These are phyloP conservation scores for Cephus rjabovi DNA, from an alignment of 2,888 invertebrate species.

Conservation along the genomic window DNA sequence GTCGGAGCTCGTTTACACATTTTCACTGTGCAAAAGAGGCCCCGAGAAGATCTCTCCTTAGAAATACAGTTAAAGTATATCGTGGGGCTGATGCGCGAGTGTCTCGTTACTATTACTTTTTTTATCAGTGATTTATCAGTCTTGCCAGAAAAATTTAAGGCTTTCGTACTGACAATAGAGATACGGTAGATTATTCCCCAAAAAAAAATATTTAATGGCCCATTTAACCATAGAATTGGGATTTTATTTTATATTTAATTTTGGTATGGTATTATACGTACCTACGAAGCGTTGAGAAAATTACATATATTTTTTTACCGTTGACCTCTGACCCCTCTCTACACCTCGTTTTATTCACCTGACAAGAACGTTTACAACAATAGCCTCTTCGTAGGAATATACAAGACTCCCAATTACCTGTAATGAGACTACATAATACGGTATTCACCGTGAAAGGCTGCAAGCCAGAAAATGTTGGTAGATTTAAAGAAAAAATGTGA, in stretches of 20 bases:
- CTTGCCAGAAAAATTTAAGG: neutral
- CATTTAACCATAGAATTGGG: neutral
- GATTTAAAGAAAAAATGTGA: neutral
- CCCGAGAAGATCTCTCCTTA: neutral
- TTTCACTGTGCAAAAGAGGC: neutral
- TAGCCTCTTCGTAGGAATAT: neutral
- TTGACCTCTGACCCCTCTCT: neutral
- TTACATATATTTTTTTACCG: neutral
- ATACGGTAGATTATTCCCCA: neutral
- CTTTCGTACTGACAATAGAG: neutral
- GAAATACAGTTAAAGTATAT: neutral
- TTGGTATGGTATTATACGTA: neutral
- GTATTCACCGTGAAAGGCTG: slow-evolving; percentile 27
- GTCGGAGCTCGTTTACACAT: neutral
- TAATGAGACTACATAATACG: slow-evolving; percentile 47
- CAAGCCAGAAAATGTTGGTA: neutral
- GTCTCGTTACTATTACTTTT: neutral
- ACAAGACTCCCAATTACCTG: slow-evolving; percentile 41
- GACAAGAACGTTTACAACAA: neutral
- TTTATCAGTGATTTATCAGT: neutral
- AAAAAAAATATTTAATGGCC: neutral
- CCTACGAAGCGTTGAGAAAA: neutral
- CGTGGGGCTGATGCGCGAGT: neutral
- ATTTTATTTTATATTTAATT: neutral
- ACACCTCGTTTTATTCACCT: neutral